These are phyloP conservation scores for Empidonax traillii DNA, from an alignment of 2,113 vertebrate species.

Conservation along the genomic window DNA sequence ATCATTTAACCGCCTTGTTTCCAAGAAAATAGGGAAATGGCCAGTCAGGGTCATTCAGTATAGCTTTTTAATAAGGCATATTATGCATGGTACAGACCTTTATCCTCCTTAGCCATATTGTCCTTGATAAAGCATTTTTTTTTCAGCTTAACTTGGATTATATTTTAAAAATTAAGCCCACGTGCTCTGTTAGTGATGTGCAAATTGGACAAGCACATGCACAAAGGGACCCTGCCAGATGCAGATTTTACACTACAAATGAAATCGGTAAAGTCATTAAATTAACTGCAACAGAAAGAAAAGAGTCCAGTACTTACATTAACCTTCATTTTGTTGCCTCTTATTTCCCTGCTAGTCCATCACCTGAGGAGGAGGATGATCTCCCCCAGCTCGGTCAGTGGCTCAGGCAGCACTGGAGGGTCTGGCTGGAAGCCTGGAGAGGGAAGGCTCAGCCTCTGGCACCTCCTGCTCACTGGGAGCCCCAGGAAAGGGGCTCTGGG, in stretches of 20 bases:
- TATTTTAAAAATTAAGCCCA: neutral
- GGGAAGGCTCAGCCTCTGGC: neutral
- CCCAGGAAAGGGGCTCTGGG: neutral
- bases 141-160: neutral
- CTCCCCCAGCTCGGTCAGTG: neutral
- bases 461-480: neutral
- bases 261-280: neutral
- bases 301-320: constrained; percentile 2
- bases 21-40: neutral
- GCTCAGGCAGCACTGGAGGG: neutral
- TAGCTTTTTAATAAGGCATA: neutral
- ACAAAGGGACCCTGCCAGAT: neutral
- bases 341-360: neutral
- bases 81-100: fast-evolving
- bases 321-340: constrained; percentile 54
- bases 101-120: neutral
- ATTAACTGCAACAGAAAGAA: neutral
- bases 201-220: neutral
- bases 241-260: fast-evolving
- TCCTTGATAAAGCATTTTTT: neutral
- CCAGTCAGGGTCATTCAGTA: neutral
- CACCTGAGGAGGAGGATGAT: neutral
- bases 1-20: neutral
- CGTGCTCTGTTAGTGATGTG: fast-evolving
- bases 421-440: neutral